Conservation (phyloP, 2,797 vertebrate genomes). For the Saxicola maurus region DNA sequence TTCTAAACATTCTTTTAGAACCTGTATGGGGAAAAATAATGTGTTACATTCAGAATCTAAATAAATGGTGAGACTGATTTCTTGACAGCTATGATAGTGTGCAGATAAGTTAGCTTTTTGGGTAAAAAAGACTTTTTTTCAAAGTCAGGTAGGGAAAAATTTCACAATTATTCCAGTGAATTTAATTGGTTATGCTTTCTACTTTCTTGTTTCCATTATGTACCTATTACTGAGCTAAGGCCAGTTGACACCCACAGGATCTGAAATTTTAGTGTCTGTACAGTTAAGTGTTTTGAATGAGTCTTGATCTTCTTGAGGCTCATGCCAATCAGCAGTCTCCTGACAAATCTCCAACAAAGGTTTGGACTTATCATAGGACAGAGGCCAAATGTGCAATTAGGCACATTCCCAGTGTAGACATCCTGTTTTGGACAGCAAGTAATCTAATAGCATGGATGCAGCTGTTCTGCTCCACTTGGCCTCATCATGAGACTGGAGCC, state of each 20-base stretch:
- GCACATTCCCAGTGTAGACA: neutral
- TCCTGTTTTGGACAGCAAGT: neutral
- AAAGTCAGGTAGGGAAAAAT: neutral
- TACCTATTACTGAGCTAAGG: neutral
- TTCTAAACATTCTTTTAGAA: neutral
- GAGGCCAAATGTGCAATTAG: neutral
- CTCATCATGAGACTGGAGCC: neutral
- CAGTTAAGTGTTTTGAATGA: neutral
- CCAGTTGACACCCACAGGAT: neutral
- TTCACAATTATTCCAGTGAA: neutral
- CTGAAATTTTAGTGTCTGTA: neutral
- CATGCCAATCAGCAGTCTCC: neutral
- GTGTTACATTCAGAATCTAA: neutral
- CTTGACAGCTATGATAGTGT: neutral
- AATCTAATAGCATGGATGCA: neutral
- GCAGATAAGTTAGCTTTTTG: neutral
- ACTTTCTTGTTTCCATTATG: neutral
- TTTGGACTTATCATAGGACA: neutral
- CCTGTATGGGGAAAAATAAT: neutral
- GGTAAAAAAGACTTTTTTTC: neutral
- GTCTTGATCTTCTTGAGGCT: neutral
- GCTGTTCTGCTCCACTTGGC: neutral
- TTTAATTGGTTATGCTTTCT: neutral
- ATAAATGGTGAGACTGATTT: neutral
- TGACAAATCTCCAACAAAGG: neutral